A percentile compares a stretch with the other conserved stretches of the same genome.
Conservation (phyloP, 2,113 vertebrate species). For the Cryptotis parvus region DNA sequence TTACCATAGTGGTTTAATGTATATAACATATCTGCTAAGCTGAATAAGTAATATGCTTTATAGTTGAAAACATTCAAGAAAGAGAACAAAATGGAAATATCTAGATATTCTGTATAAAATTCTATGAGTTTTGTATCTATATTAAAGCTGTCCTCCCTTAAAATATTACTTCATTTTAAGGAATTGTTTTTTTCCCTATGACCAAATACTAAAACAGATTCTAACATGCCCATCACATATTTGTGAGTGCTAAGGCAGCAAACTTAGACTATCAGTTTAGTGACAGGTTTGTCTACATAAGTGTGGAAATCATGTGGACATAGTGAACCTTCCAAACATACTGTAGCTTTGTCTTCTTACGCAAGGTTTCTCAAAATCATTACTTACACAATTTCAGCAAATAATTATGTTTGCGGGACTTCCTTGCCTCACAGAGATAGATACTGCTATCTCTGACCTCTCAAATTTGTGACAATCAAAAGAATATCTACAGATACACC, state of each 20-base stretch:
- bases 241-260: not conserved
- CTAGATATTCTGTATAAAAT: not conserved
- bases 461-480: not conserved
- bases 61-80: not conserved
- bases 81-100: constrained; percentile 20
- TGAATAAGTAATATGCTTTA: not conserved
- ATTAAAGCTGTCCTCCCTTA: not conserved
- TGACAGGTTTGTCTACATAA: not conserved
- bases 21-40: not conserved
- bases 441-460: not conserved
- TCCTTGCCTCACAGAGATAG: not conserved
- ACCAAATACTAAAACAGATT: not conserved
- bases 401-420: not conserved
- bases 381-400: not conserved
- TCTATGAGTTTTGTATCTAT: not conserved
- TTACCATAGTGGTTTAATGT: not conserved
- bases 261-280: not conserved
- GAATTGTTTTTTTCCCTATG: not conserved
- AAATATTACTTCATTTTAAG: not conserved
- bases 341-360: not conserved
- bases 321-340: not conserved
- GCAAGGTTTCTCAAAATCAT: not conserved
- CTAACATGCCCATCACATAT: not conserved
- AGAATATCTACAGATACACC: not conserved
- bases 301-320: not conserved